These are phyloP conservation scores for Strigamia transsilvanica DNA, from an alignment of 2,888 invertebrate species.

Conservation along the genomic window DNA sequence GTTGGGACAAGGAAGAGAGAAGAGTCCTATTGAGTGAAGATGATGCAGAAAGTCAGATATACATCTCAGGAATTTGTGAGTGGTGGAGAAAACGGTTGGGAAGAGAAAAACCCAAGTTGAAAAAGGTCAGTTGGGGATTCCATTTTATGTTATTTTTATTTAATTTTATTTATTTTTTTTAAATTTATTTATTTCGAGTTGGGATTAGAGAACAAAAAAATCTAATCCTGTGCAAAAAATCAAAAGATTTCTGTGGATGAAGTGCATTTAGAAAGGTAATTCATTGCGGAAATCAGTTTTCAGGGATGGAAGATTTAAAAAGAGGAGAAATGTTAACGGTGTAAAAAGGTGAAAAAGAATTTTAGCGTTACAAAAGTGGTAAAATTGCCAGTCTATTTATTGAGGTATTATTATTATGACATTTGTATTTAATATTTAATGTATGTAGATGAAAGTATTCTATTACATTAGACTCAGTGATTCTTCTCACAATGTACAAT, in stretches of 20 bases:
- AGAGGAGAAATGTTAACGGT: conserved; percentile 12
- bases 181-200: not conserved
- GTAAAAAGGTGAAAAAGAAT: conserved; percentile 42
- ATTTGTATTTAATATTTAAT: conserved; percentile 51
- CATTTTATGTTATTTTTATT: not conserved
- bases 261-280: conserved; percentile 18
- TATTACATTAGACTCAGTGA: conserved; percentile 46
- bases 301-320: conserved; percentile 47
- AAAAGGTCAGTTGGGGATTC: conserved; percentile 45
- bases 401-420: conserved; percentile 50
- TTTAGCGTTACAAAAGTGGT: conserved; percentile 44
- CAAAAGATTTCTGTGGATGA: conserved; percentile 51
- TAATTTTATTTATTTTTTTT: not conserved
- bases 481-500: conserved; percentile 49
- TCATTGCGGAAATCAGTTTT: conserved; percentile 40
- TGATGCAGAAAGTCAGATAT: conserved; percentile 14
- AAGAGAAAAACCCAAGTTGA: not conserved
- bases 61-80: conserved; percentile 10
- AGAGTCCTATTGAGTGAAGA: conserved; percentile 29
- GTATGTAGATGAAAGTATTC: conserved; percentile 48
- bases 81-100: not conserved
- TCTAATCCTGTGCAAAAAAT: conserved; percentile 50
- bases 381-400: conserved; percentile 50
- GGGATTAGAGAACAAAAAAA: not conserved
- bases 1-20: conserved; percentile 20